Conservation (phyloP, 2,797 vertebrate genomes). For the Tragopan temminckii region DNA sequence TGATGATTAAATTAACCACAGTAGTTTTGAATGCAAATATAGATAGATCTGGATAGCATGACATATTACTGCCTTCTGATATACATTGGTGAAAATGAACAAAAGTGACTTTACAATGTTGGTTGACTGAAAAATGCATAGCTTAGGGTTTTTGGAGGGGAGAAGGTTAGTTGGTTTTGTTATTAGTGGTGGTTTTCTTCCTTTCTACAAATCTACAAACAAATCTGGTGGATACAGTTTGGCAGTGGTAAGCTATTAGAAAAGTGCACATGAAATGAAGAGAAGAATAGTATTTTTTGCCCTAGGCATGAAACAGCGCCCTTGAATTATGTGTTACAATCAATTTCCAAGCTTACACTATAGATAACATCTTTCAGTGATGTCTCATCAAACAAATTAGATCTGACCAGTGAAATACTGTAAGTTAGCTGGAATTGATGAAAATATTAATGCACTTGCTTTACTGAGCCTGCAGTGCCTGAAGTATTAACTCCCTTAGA, state of each 20-base stretch:
- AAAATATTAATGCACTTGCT: constrained; percentile 64
- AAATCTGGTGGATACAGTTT: background rate
- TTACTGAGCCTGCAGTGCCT: constrained; percentile 8
- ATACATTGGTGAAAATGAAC: background rate
- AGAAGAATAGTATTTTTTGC: constrained; percentile 49
- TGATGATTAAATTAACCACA: background rate
- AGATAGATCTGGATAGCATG: background rate
- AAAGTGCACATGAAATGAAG: constrained; percentile 53
- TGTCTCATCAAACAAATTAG: constrained; percentile 72
- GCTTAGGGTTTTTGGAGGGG: background rate
- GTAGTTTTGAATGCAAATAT: background rate
- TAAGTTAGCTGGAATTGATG: constrained; percentile 66
- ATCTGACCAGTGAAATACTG: constrained; percentile 58
- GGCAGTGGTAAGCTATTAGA: constrained; percentile 4
- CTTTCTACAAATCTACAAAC: background rate
- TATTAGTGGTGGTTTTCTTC: background rate
- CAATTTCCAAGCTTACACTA: constrained; percentile 58
- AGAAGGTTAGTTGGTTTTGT: background rate
- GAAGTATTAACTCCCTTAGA: constrained; percentile 46
- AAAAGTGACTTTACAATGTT: background rate
- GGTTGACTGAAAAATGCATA: background rate
- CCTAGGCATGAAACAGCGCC: constrained; percentile 42
- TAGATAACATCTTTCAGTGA: constrained; percentile 47
- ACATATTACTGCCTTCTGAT: background rate
- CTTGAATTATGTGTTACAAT: constrained; percentile 68